These are phyloP conservation scores for Rhegmatorhina hoffmannsi DNA, from an alignment of 2,113 vertebrate species.

Conservation along the genomic window DNA sequence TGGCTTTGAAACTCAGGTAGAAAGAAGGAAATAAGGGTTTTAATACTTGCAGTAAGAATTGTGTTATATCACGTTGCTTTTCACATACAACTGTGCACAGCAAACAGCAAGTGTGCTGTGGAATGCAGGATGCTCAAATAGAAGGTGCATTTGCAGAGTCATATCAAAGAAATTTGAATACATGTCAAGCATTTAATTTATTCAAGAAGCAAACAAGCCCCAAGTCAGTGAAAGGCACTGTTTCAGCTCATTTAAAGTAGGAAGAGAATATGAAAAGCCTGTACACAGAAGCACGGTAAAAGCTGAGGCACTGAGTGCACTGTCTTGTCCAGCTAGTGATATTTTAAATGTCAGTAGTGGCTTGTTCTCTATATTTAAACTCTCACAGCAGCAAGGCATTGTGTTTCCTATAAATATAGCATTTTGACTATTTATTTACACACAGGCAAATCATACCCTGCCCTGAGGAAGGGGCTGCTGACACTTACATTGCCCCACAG, in stretches of 20 bases:
- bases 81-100: fast-evolving
- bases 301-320: slow-evolving; percentile 20
- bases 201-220: not conserved
- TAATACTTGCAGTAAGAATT: fast-evolving
- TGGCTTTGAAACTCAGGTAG: not conserved
- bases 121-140: not conserved
- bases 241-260: not conserved
- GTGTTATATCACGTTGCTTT: fast-evolving
- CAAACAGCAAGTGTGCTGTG: not conserved
- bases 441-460: not conserved
- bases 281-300: not conserved
- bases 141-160: not conserved
- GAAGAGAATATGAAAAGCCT: not conserved
- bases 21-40: not conserved
- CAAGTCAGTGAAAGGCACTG: not conserved
- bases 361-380: slow-evolving; percentile 61
- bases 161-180: not conserved
- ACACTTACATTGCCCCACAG: not conserved
- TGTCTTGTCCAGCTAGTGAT: slow-evolving; percentile 45
- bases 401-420: slow-evolving; percentile 51
- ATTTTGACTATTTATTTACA: slow-evolving; percentile 38
- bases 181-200: not conserved
- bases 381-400: slow-evolving; percentile 7
- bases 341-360: slow-evolving; percentile 44
- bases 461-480: not conserved